Evolutionary conservation across 1,140 invertebrate genomes (phyloP), one percentile per base, ranked within the genome.

Genomic region (Nymphalis io): DNA sequence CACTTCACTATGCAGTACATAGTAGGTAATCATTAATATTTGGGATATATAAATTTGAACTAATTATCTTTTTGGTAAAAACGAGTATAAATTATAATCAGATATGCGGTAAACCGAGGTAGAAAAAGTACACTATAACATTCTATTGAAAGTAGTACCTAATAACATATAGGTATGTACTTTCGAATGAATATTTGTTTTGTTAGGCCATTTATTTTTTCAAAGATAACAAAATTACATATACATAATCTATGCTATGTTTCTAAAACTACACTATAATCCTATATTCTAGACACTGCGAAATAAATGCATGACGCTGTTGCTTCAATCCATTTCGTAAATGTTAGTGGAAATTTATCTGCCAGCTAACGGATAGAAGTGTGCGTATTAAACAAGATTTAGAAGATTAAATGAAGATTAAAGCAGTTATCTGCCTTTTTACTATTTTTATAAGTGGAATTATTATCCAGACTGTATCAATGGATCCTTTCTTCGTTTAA

Each of bases 21-120:
- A 58, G 1, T 55, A 55, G 12, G 10, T 23, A 23, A 6, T 23
- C 15, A 21, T 53, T 57, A 59, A 38, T 55, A 59, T 27, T 16
- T 38, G 60, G 12, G 48, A 72, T 75, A 75, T 39, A 27, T 59
- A 23, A 33, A 55, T 55, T 55, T 55, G 48, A 51, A 44, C 13
- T 44, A 42, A 60, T 40, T 48, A 33, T 42, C 39, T 23, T 21
- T 63, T 63, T 63, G 46, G 27, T 51, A 38, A 42, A 51, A 63
- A 39, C 57, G 18, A 51, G 3, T 23, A 57, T 65, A 62, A 68
- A 74, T 58, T 39, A 69, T 74, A 65, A 73, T 81, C 70, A 82
- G 87, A 87, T 90, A 90, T 90, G 84, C 79, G 75, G 65, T 59
- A 64, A 87, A 84, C 75, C 70, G 81, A 88, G 84, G 84, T 87